Evolutionary conservation across 2,888 invertebrate genomes (phyloP), one percentile per base, ranked within the genome.

Genomic region (Diploptera punctata): DNA sequence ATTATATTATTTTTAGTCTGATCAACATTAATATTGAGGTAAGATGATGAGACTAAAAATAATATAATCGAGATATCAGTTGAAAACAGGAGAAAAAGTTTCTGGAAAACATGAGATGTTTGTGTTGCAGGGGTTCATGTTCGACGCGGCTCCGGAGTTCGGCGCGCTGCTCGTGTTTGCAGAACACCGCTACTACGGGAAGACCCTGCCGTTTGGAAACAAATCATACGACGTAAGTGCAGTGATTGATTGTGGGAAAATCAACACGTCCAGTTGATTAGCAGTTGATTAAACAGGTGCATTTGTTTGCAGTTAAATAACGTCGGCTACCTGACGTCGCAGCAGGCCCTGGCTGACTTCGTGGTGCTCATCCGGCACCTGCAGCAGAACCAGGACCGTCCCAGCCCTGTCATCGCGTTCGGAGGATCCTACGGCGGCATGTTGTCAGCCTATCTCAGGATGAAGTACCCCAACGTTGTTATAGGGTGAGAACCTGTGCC

Each of bases 351-450:
- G 74, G 97, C 95, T 0, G 99, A 99, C 85, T 99, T 91, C 82
- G 95, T 94, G 0, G 88, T 90, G 70, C 85, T 99, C 52, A 87
- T 99, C 47, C 84, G 86, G 76, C 83, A 88, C 79, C 81, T 96
- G n/a, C 91, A 90, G 79, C 82, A 84, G 61, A 80, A 78, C 0
- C 76, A 78, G 19, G 78, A 78, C 1, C 77, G 80, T 72, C 80
- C 78, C 47, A 88, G 91, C 78, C 93, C 96, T 0, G 94, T 98
- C 4, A 91, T 99, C 76, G 93, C 93, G 1, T 89, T 91, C 80
- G 87, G 91, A 79, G 94, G 99, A 0, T 98, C 97, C 0, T 99
- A 99, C 81, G 99, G 99, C 0, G 99, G 99, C 31, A 99, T 99
- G 99, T 83, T 99, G 31, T 88, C 98, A 0, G 94, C 98, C 0